These are phyloP conservation scores for Gallinago jamesoni DNA, from an alignment of 2,113 vertebrate genomes.

Conservation along the genomic window DNA sequence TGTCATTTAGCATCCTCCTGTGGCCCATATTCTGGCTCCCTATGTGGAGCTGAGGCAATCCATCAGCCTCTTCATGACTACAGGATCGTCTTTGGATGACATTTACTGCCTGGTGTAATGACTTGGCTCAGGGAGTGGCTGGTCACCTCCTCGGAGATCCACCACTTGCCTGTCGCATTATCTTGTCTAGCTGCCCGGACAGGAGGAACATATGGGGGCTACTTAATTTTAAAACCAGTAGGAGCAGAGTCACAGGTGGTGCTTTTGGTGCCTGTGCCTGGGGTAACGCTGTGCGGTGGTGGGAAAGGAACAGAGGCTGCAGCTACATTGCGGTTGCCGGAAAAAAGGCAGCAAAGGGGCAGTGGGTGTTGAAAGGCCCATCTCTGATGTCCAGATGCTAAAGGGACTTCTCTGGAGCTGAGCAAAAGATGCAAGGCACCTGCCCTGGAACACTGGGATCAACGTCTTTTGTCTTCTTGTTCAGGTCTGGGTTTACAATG, in stretches of 20 bases:
- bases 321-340: not conserved
- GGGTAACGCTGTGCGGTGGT: not conserved
- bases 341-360: not conserved
- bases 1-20: not conserved
- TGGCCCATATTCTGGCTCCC: not conserved
- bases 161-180: fast-evolving
- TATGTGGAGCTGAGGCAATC: not conserved
- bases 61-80: not conserved
- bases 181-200: not conserved
- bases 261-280: not conserved
- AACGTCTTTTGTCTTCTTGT: not conserved
- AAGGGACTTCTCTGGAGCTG: not conserved
- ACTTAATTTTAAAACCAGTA: not conserved
- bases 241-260: not conserved
- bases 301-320: not conserved
- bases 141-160: not conserved
- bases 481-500: constrained; percentile 91
- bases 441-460: not conserved
- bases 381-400: not conserved
- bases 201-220: not conserved
- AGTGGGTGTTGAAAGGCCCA: fast-evolving
- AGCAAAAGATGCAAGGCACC: not conserved
- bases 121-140: not conserved
- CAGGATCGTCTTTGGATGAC: not conserved
- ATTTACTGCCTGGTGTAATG: not conserved